A percentile compares a stretch with the other conserved stretches of the same genome.
Evolutionary conservation across 2,797 vertebrate species (phyloP).

Genomic region (Rhinella marina): DNA sequence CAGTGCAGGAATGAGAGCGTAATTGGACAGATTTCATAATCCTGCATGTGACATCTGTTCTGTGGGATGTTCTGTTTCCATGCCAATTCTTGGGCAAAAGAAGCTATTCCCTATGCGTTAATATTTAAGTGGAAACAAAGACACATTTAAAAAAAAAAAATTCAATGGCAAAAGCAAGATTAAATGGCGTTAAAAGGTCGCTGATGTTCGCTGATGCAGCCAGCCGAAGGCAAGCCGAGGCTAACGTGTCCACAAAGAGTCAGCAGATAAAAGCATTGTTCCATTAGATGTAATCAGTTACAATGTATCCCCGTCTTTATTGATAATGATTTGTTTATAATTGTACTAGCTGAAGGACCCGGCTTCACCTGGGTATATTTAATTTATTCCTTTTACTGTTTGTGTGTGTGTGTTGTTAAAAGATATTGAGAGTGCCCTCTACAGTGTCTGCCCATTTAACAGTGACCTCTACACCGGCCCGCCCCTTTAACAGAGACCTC

Average conservation of each 20-base stretch:
- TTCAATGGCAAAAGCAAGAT: conserved; percentile 30
- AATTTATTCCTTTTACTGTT: too few species aligned
- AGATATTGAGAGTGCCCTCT: too few species aligned
- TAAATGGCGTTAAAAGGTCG: conserved; percentile 26
- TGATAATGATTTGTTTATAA: not conserved
- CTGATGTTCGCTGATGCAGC: not conserved
- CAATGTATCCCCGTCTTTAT: not conserved
- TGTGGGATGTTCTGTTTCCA: conserved; percentile 51
- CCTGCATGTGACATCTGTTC: conserved; percentile 58
- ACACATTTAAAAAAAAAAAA: conserved; percentile 10
- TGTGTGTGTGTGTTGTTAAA: too few species aligned
- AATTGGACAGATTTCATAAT: conserved; percentile 60
- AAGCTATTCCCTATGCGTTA: conserved; percentile 33
- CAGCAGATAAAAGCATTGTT: not conserved
- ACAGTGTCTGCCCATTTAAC: too few species aligned
- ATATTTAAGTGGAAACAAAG: conserved; percentile 50
- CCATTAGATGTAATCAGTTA: not conserved
- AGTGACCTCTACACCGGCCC: too few species aligned
- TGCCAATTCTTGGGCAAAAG: conserved; percentile 52
- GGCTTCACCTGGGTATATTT: too few species aligned
- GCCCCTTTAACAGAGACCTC: too few species aligned
- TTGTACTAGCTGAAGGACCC: too few species aligned
- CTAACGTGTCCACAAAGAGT: not conserved
- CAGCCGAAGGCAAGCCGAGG: not conserved
- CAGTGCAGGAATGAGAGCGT: conserved; percentile 46